Evolutionary conservation across 2,113 vertebrate genomes (phyloP), one percentile per base, ranked within the genome.

Genomic region (Theristicus caerulescens): DNA sequence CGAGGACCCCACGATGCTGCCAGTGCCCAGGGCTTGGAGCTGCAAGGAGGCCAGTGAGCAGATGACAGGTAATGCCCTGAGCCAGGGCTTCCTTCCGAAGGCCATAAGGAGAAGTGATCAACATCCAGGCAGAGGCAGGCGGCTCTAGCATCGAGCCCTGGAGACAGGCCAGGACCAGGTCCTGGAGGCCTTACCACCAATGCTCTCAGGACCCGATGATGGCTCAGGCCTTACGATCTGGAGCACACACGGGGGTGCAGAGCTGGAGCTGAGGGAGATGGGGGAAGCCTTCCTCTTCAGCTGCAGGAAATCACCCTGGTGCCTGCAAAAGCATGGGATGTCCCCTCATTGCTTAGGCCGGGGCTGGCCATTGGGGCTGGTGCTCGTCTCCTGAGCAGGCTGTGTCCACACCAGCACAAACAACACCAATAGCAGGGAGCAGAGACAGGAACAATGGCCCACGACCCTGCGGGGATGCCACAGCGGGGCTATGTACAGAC

Each of bases 251-350:
- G 38, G 66, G 55, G 42, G 58, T 74, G 47, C 51, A 83, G 72
- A 83, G 57, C 47, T 82, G 34, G 40, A 81, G 70, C 10, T 0
- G 7, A 91, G 52, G n/a, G 65, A 76, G 73, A 90, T 52, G 31
- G 13, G 44, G 44, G 29, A 19, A 86, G 34, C 87, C 59, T 96
- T 94, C 44, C 52, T 91, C 87, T 85, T 87, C 92, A 65, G 70
- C 69, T 84, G 36, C 58, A 94, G 83, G 61, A 91, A 94, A 74
- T 42, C 69, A 79, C 18, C 16, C 36, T 46, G 66, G 69, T 61
- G 58, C 77, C 15, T 70, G 34, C 15, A 54, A 85, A 94, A 74
- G 34, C n/a, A 29, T 4, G 47, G 25, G 32, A 72, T 38, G 18
- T 85, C 61, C 44, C 46, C 47, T 93, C 66, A 8, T 18, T 1